Percentiles rank a stretch among this genome's conserved stretches.
phyloP scores from a whole-genome alignment of 2,113 vertebrate species.

The Buteo buteo region DNA sequence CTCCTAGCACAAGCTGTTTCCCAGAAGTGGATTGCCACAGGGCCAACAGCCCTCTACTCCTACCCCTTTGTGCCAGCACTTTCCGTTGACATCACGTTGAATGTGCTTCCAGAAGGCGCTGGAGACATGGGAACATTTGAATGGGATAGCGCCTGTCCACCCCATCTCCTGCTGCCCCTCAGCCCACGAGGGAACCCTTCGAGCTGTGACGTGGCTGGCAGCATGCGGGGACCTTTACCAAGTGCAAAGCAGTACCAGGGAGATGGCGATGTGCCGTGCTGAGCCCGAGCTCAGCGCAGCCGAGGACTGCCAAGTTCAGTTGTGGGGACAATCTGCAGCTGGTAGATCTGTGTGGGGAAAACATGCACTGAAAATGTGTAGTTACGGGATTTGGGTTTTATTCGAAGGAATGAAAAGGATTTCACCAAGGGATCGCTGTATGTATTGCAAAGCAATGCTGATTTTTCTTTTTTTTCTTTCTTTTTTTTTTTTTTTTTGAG shows the following conservation, averaged over 20 bases:
- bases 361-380: background rate
- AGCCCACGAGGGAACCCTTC: background rate
- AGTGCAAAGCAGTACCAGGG: background rate
- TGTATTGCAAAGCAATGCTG: background rate
- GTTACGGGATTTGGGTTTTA: background rate
- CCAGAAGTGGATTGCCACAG: background rate
- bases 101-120: background rate
- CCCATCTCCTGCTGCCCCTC: background rate
- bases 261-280: fast-evolving
- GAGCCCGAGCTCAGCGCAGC: background rate
- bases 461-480: background rate
- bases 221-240: background rate
- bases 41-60: background rate
- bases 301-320: background rate
- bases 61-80: background rate
- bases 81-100: background rate
- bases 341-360: background rate
- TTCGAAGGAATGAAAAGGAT: background rate
- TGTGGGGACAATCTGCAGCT: background rate
- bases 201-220: background rate
- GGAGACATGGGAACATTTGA: background rate
- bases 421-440: background rate
- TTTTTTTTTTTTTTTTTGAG: background rate
- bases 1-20: background rate
- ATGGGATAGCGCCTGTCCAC: background rate